Evolutionary conservation across 2,888 invertebrate species (phyloP), one percentile per base, ranked within the genome.

Genomic region (Lordiphosa andalusiaca): DNA sequence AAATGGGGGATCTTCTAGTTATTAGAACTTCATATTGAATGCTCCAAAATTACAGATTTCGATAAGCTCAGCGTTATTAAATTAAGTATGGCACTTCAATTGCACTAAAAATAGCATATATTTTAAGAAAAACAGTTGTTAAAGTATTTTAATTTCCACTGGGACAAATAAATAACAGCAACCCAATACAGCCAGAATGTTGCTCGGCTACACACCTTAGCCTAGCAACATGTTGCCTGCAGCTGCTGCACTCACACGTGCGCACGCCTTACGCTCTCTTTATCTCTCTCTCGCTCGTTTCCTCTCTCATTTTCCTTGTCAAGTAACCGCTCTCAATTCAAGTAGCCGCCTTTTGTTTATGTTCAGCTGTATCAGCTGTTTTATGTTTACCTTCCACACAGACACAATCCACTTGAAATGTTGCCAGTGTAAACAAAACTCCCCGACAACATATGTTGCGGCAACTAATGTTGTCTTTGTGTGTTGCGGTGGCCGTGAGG

Each of bases 351-450:
- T 42, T 38, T 51, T 65, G 66, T 64, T 57, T 64, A 51, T 64
- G 56, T 64, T 50, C 49, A 33, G 23, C 30, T 2, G 35, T 10
- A 38, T 53, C 65, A 65, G 65, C 65, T 65, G 65, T 67, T 65
- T 50, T 60, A 35, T 60, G 67, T 57, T 67, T 65, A 65, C 53
- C 25, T 38, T 59, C 65, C 65, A 65, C 65, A 63, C 21, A 42
- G 35, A 33, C 7, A 10, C 10, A 37, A 25, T 36, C 47, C 12
- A 42, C 44, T 38, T 37, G 42, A 55, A 63, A 66, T 65, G 64
- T 66, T 65, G 59, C 49, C 9, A 65, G 30, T 50, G 67, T 67
- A 67, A 21, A 16, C n/a, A 7, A 12, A 30, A 30, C 7, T 9
- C 25, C 9, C 23, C 9, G 13, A 30, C 42, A 42, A 42, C 42